Evolutionary conservation across 2,797 vertebrate genomes (phyloP).

Genomic region (Coregonus ussuriensis): DNA sequence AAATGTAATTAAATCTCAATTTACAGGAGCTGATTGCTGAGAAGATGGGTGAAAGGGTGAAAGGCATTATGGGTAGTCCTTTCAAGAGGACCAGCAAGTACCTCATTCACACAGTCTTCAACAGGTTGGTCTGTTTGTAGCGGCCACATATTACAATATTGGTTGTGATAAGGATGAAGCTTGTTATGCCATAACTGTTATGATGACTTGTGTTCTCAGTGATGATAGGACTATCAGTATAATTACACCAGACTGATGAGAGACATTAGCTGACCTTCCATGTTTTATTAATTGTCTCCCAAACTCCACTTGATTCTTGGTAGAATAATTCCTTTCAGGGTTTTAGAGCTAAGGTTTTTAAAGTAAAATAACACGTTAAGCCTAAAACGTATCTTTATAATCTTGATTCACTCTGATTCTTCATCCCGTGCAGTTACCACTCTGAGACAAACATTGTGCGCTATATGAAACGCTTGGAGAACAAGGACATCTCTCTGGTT

Average conservation of each 20-base stretch:
- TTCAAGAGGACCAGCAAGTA: conserved; percentile 94
- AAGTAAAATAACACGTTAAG: too few relatives aligned
- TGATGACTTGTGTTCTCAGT: too few relatives aligned
- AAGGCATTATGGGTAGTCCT: conserved; percentile 84
- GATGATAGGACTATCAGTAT: too few relatives aligned
- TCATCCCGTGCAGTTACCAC: conserved; percentile 81
- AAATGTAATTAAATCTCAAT: not conserved
- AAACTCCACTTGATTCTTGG: too few relatives aligned
- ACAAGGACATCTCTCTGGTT: conserved; percentile 98
- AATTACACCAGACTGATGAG: too few relatives aligned
- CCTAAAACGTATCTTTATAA: not conserved
- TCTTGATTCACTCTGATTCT: not conserved
- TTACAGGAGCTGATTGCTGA: conserved; percentile 94
- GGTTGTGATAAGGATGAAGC: too few relatives aligned
- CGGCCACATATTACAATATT: not conserved
- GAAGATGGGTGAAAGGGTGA: conserved; percentile 87
- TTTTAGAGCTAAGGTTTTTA: too few relatives aligned
- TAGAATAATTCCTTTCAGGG: too few relatives aligned
- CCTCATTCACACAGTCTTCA: conserved; percentile 91
- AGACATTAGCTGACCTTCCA: too few relatives aligned
- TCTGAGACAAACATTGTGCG: conserved; percentile 97
- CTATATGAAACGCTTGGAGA: conserved; percentile 98
- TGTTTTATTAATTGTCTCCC: too few relatives aligned
- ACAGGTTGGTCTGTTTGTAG: conserved; percentile 79
- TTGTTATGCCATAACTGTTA: too few relatives aligned